These are phyloP conservation scores for Pelosia muscerda DNA, from an alignment of 2,888 invertebrate species.

Conservation along the genomic window DNA sequence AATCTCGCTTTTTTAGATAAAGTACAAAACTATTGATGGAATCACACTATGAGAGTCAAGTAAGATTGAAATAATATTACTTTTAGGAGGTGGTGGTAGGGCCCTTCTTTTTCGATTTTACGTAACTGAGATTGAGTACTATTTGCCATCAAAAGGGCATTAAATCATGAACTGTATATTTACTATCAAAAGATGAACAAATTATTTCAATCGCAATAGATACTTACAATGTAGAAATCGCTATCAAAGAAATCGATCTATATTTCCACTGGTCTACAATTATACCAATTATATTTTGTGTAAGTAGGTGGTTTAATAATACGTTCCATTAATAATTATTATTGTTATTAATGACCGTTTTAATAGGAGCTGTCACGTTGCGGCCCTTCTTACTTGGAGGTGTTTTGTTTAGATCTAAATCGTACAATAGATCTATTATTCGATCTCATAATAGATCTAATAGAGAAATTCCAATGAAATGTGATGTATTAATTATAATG, in stretches of 20 bases:
- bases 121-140: no score
- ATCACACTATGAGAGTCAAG: no score
- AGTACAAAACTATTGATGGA: no score
- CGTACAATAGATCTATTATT: slow-evolving; percentile 10
- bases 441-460: neutral
- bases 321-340: slow-evolving; percentile 33
- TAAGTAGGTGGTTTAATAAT: slow-evolving; percentile 40
- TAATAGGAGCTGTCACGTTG: slow-evolving; percentile 30
- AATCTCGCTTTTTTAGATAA: no score
- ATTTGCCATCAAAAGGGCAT: no score
- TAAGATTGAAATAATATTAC: no score
- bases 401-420: slow-evolving; percentile 4
- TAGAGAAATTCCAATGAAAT: neutral
- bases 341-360: slow-evolving; percentile 39
- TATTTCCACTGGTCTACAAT: slow-evolving; percentile 40
- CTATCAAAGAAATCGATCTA: slow-evolving; percentile 40
- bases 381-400: slow-evolving; percentile 14
- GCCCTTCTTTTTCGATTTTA: no score
- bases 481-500: neutral
- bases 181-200: no score
- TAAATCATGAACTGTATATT: no score
- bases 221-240: neutral
- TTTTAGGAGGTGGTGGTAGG: no score
- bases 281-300: slow-evolving; percentile 19
- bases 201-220: neutral